Evolutionary conservation across 2,113 vertebrate genomes (phyloP).

Genomic region (Esox niger): DNA sequence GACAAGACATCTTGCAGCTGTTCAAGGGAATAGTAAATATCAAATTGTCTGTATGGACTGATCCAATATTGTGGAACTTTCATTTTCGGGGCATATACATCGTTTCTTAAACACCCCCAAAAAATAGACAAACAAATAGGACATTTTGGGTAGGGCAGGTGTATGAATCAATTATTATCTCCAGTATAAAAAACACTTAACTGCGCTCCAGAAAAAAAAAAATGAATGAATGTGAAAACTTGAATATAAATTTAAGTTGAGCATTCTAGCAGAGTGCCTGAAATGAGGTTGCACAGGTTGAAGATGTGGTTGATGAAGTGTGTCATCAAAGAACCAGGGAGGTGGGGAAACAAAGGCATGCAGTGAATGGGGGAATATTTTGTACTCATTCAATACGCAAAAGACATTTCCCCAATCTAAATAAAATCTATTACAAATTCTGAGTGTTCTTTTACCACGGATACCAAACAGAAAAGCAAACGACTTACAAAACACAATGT

Average conservation of each 20-base stretch:
- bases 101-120: background rate
- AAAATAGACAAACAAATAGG: background rate
- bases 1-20: background rate
- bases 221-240: conserved; percentile 14
- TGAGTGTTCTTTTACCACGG: background rate
- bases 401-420: conserved; percentile 29
- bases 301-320: conserved; percentile 42
- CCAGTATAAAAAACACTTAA: conserved; percentile 17
- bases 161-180: conserved; percentile 2
- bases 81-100: background rate
- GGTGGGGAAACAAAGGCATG: conserved; percentile 33
- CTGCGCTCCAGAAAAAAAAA: conserved; percentile 2
- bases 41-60: background rate
- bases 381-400: background rate
- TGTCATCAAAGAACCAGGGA: conserved; percentile 36
- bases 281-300: conserved; percentile 37
- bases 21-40: background rate
- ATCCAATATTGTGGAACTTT: conserved; percentile 8
- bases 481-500: background rate
- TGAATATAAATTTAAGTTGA: conserved; percentile 27
- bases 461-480: background rate
- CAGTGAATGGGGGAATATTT: no score
- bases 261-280: conserved; percentile 21
- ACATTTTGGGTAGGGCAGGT: background rate
- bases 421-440: background rate